Evolutionary conservation across 2,888 invertebrate genomes (phyloP).

Genomic region (Trichopoda pennipes): DNA sequence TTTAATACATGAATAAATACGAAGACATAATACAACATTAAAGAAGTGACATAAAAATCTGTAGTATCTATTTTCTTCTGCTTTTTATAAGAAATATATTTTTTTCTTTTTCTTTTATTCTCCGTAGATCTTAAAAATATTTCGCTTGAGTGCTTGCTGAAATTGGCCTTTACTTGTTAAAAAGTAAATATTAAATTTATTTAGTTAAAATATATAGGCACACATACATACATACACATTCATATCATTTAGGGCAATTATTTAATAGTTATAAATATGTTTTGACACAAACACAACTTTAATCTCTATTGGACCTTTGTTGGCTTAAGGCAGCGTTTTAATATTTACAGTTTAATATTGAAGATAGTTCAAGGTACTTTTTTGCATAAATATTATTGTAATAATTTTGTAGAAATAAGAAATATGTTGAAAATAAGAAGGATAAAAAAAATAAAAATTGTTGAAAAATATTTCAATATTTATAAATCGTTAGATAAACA

Average conservation of each 20-base stretch:
- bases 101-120: conserved; percentile 13
- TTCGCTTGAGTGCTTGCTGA: conserved; percentile 62
- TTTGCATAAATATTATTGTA: conserved; percentile 16
- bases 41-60: not conserved
- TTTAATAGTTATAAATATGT: conserved; percentile 30
- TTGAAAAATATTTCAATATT: not conserved
- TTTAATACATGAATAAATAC: not conserved
- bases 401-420: conserved; percentile 43
- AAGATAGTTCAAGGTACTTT: conserved; percentile 18
- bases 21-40: not conserved
- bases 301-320: conserved; percentile 57
- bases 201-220: not conserved
- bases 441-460: not conserved
- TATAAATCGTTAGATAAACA: not conserved
- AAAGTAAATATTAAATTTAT: conserved; percentile 38
- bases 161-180: conserved; percentile 54
- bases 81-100: not conserved
- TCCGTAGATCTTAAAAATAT: conserved; percentile 62
- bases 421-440: conserved; percentile 3
- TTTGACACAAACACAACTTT: conserved; percentile 34
- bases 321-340: conserved; percentile 27
- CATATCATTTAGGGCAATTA: conserved; percentile 21
- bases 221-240: not conserved
- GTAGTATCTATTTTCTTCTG: not conserved
- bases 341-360: not conserved